A percentile compares a stretch with the other conserved stretches of the same genome.
phyloP scores from a whole-genome alignment of 2,113 vertebrate species.

The Machaerirhynchus nigripectus region DNA sequence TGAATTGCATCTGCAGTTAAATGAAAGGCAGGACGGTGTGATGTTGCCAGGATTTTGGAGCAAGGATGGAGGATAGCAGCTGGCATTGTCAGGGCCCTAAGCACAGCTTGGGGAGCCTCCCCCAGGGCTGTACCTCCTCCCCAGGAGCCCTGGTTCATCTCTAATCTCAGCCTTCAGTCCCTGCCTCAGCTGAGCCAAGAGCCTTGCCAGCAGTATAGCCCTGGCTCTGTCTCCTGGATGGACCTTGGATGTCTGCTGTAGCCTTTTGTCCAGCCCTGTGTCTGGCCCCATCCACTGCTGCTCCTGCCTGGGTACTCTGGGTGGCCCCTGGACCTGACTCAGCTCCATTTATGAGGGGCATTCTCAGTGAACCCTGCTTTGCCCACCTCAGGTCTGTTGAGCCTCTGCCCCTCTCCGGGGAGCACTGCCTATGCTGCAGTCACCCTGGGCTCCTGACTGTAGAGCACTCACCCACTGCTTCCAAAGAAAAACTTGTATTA shows the following conservation, averaged over 20 bases:
- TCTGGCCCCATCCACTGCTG: neutral
- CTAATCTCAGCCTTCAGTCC: neutral
- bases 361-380: neutral
- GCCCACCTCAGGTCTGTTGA: neutral
- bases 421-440: neutral
- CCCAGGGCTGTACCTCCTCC: neutral
- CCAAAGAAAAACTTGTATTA: neutral
- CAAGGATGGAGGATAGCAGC: fast-evolving
- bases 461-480: neutral
- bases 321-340: neutral
- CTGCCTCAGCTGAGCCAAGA: neutral
- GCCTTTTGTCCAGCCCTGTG: neutral
- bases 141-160: neutral
- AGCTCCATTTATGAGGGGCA: fast-evolving
- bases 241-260: neutral
- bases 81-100: neutral
- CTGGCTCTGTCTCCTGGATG: neutral
- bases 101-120: neutral
- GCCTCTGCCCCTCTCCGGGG: neutral
- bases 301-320: neutral
- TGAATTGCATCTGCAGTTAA: neutral
- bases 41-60: neutral
- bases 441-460: neutral
- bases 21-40: too few species aligned
- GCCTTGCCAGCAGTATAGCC: neutral